Percentiles rank a stretch among this genome's conserved stretches.
Conservation (phyloP, 2,888 invertebrate species). For the Tetheella fluctuosa region DNA sequence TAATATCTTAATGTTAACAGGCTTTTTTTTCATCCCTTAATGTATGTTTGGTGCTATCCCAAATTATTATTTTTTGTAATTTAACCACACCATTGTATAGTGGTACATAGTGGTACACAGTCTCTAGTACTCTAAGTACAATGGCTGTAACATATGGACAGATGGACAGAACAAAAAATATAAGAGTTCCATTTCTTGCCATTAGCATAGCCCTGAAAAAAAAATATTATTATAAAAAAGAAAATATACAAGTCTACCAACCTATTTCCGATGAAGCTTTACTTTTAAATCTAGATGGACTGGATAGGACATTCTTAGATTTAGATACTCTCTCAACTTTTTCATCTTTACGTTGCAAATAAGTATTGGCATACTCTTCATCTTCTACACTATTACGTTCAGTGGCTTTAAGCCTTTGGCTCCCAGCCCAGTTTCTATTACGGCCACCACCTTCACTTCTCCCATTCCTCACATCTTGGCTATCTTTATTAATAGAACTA, state of each 20-base stretch:
- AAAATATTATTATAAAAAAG: background rate
- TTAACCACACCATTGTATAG: too few species aligned
- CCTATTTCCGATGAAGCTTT: conserved; percentile 51
- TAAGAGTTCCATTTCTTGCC: too few species aligned
- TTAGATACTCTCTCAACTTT: conserved; percentile 42
- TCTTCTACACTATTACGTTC: conserved; percentile 67
- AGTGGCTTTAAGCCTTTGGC: conserved; percentile 57
- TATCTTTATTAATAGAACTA: conserved; percentile 65
- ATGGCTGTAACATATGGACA: too few species aligned
- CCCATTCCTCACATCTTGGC: conserved; percentile 65
- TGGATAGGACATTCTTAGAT: conserved; percentile 45
- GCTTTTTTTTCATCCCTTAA: too few species aligned
- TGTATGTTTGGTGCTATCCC: too few species aligned
- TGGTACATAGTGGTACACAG: too few species aligned
- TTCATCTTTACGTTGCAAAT: conserved; percentile 59
- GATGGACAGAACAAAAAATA: too few species aligned
- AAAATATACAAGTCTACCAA: conserved; percentile 24
- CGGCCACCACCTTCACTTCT: conserved; percentile 59
- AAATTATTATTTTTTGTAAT: too few species aligned
- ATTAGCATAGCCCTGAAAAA: too few species aligned
- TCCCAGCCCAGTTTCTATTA: conserved; percentile 64
- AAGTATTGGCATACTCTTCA: conserved; percentile 73
- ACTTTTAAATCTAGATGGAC: conserved; percentile 56
- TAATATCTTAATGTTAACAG: too few species aligned
- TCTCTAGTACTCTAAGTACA: too few species aligned